phyloP scores from a whole-genome alignment of 1,140 invertebrate genomes.

The Venustaconcha ellipsiformis region DNA sequence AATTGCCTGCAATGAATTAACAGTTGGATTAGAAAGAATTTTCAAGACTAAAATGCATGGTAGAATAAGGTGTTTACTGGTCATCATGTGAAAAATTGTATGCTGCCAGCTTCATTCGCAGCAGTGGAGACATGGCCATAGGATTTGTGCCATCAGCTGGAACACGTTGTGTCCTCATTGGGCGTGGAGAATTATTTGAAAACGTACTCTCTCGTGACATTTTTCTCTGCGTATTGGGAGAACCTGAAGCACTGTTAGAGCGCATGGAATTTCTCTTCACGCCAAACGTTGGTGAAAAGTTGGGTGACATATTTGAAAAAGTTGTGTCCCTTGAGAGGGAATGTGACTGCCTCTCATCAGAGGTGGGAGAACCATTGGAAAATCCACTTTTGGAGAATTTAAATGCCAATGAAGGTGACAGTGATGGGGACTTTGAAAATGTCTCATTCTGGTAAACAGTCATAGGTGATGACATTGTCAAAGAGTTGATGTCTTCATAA shows the following conservation, averaged over 20 bases:
- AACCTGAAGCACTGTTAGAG: constrained; percentile 1
- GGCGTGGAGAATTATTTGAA: constrained; percentile 27
- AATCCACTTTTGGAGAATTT: constrained; percentile 23
- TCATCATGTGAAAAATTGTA: constrained; percentile 32
- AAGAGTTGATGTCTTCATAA: constrained; percentile 47
- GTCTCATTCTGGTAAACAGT: constrained; percentile 13
- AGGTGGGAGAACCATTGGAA: constrained; percentile 5
- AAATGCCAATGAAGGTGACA: constrained; percentile 5
- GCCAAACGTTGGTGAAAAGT: constrained; percentile 23
- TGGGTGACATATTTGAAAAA: constrained; percentile 21
- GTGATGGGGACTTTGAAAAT: constrained; percentile 6
- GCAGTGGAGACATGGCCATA: constrained; percentile 27
- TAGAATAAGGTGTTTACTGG: too few species aligned
- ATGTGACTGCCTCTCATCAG: neutral
- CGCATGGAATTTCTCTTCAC: constrained; percentile 7
- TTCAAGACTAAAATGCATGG: too few species aligned
- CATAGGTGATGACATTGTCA: neutral
- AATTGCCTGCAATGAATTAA: too few species aligned
- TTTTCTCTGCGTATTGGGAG: constrained; percentile 21
- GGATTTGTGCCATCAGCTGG: constrained; percentile 30
- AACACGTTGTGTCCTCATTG: constrained; percentile 16
- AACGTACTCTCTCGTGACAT: constrained; percentile 33
- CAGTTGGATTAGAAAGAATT: too few species aligned
- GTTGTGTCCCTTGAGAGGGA: constrained; percentile 28
- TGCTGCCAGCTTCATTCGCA: constrained; percentile 26